Conservation (phyloP, 2,797 vertebrate species). For the Ptychadena robeensis region DNA sequence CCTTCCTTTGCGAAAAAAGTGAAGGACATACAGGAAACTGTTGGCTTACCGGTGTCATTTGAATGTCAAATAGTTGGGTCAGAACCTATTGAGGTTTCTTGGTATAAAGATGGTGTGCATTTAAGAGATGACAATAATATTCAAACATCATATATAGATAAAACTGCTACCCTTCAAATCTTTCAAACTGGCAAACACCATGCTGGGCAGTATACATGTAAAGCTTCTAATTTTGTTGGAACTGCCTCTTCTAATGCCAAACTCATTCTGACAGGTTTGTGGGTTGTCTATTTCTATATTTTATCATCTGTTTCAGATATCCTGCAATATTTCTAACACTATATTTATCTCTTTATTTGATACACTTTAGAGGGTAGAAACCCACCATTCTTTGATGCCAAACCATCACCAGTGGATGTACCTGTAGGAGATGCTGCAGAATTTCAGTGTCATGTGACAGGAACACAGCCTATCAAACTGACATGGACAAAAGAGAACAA, state of each 20-base stretch:
- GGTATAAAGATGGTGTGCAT: conserved; percentile 90
- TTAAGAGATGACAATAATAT: conserved; percentile 80
- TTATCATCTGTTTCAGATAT: background rate
- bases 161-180: conserved; percentile 88
- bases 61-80: conserved; percentile 94
- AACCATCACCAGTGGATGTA: conserved; percentile 87
- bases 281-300: conserved; percentile 52
- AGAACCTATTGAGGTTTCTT: conserved; percentile 89
- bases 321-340: conserved; percentile 21
- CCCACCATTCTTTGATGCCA: conserved; percentile 92
- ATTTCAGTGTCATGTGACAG: conserved; percentile 92
- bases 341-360: conserved; percentile 63
- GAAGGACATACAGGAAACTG: conserved; percentile 89
- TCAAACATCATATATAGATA: conserved; percentile 88
- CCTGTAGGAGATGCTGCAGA: conserved; percentile 89
- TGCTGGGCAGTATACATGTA: conserved; percentile 92
- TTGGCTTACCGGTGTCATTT: conserved; percentile 84
- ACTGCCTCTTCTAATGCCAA: conserved; percentile 92
- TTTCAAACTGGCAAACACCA: conserved; percentile 82
- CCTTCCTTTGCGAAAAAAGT: conserved; percentile 95
- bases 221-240: conserved; percentile 92
- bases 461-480: conserved; percentile 89
- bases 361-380: conserved; percentile 88
- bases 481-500: conserved; percentile 97
- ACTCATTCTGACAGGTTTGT: conserved; percentile 92